Conservation (phyloP, 2,797 vertebrate species). For the Tenualosa ilisha region DNA sequence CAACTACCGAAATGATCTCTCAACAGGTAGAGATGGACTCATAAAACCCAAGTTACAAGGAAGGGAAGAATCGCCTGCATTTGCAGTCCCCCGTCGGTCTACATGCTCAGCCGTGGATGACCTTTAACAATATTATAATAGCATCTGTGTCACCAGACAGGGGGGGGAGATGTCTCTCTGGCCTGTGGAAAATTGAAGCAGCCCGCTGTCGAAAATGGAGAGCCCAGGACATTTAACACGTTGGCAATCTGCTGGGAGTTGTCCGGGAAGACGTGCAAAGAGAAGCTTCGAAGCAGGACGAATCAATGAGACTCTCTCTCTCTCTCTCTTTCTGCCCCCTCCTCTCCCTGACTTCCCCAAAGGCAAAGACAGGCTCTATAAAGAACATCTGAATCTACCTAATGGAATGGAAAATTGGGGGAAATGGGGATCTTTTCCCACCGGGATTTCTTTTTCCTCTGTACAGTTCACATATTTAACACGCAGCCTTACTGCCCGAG, state of each 20-base stretch:
- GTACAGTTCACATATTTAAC: slow-evolving; percentile 54
- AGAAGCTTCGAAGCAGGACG: slow-evolving; percentile 55
- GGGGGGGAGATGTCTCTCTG: slow-evolving; percentile 40
- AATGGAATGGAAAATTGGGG: slow-evolving; percentile 66
- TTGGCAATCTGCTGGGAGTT: slow-evolving; percentile 52
- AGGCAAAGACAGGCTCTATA: slow-evolving; percentile 49
- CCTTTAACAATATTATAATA: slow-evolving; percentile 49
- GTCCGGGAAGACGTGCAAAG: slow-evolving; percentile 47
- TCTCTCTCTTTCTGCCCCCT: not conserved
- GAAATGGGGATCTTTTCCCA: slow-evolving; percentile 53
- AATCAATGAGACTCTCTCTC: slow-evolving; percentile 55
- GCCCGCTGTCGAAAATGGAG: slow-evolving; percentile 41
- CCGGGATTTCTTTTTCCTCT: slow-evolving; percentile 42
- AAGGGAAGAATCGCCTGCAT: not conserved
- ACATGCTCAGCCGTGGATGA: not conserved
- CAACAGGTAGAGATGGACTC: not conserved
- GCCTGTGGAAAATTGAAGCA: slow-evolving; percentile 46
- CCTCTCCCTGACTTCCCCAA: slow-evolving; percentile 30
- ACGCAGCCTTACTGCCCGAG: slow-evolving; percentile 22
- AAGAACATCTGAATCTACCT: slow-evolving; percentile 63
- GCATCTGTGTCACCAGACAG: slow-evolving; percentile 37
- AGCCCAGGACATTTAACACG: slow-evolving; percentile 54
- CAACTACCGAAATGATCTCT: not conserved
- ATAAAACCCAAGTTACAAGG: not conserved
- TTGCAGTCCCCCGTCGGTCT: not conserved